These are phyloP conservation scores for Pseudopodoces humilis DNA, from an alignment of 2,113 vertebrate genomes.

Conservation along the genomic window DNA sequence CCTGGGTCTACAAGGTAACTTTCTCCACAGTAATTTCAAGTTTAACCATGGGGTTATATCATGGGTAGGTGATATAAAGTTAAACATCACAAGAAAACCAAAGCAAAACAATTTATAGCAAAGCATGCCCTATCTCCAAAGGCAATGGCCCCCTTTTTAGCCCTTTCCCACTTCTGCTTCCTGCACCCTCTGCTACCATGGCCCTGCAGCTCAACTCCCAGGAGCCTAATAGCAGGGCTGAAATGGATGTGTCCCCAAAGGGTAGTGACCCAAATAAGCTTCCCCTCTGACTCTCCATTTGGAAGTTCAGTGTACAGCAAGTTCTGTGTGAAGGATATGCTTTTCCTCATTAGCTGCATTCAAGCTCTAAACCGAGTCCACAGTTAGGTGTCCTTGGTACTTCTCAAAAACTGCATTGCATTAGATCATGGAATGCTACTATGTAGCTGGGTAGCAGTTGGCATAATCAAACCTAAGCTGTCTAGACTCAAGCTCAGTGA, in stretches of 20 bases:
- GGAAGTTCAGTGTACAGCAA: not conserved
- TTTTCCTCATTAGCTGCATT: not conserved
- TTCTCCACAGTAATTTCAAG: not conserved
- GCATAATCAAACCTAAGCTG: not conserved
- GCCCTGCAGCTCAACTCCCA: not conserved
- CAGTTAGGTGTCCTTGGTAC: not conserved
- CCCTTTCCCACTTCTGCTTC: not conserved
- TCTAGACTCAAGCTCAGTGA: not conserved
- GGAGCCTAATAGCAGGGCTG: not conserved
- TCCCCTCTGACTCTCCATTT: not conserved
- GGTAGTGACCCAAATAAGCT: not conserved
- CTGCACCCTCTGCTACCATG: not conserved
- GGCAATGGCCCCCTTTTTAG: not conserved
- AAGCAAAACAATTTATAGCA: not conserved
- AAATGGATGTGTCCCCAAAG: not conserved
- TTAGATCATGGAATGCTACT: not conserved
- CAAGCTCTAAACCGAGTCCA: not conserved
- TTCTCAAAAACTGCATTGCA: not conserved
- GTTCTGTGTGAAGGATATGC: not conserved
- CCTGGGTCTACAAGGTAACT: not conserved
- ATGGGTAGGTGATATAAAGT: not conserved
- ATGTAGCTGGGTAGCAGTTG: not conserved
- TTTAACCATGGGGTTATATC: not conserved
- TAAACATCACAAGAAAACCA: not conserved
- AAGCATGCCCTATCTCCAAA: not conserved